Evolutionary conservation across 2,888 invertebrate species (phyloP).

Genomic region (Hyposoter dolosus): DNA sequence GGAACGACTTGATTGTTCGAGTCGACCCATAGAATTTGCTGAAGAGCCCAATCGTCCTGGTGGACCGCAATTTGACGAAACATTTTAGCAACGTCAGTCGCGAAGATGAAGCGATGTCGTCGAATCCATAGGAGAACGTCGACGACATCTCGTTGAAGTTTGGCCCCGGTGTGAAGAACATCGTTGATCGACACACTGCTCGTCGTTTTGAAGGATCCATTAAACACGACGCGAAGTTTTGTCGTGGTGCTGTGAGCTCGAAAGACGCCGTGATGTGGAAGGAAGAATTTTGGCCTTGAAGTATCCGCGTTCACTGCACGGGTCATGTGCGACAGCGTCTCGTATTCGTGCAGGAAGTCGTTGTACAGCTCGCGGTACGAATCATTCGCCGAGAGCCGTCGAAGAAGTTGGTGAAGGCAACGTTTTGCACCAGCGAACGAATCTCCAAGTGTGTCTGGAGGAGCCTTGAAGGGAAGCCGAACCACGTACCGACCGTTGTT

Average conservation of each 20-base stretch:
- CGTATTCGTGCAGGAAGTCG: conserved; percentile 35
- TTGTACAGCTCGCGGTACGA: background rate
- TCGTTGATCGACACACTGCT: conserved; percentile 56
- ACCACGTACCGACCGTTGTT: background rate
- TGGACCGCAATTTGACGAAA: no score
- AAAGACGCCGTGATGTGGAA: conserved; percentile 33
- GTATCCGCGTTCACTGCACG: background rate
- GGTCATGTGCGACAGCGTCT: conserved; percentile 13
- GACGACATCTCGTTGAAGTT: conserved; percentile 49
- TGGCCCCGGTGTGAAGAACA: conserved; percentile 55
- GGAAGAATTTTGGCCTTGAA: conserved; percentile 7
- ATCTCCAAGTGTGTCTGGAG: conserved; percentile 17
- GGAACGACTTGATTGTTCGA: background rate
- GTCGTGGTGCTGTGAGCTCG: conserved; percentile 26
- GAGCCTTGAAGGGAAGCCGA: conserved; percentile 5
- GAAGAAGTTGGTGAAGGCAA: conserved; percentile 10
- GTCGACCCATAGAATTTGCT: conserved; percentile 48
- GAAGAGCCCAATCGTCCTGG: conserved; percentile 24
- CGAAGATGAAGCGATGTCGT: conserved; percentile 28
- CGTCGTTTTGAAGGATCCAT: conserved; percentile 45
- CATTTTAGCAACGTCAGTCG: no score
- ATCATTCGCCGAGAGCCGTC: background rate
- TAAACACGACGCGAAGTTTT: conserved; percentile 33
- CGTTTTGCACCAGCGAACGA: background rate
- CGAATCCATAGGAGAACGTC: conserved; percentile 56